Base-by-base conservation (phyloP, 2,113 vertebrate species). In the Pogonocichla stellata region DNA sequence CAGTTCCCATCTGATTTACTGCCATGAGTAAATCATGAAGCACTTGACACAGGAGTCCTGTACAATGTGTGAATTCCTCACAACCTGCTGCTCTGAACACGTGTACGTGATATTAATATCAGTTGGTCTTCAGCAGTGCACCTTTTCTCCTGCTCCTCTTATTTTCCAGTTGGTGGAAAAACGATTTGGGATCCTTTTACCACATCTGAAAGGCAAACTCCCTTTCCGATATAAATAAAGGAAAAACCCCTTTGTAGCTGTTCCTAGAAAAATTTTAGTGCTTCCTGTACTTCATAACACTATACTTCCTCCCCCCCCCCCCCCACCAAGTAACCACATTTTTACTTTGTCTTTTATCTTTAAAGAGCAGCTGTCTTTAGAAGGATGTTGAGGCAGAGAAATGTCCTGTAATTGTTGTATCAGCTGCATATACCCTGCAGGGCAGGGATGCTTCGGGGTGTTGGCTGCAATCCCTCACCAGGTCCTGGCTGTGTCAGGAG, bases 101-200 rank as follows among this genome's bases (percentile, higher is more conserved):
- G 0, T 45, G 33, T 26, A 19, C 3, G 0, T 43, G 14, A 40
- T 43, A n/a, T 6, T 61, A 50, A 33, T 43, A 6, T 9, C 2
- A 3, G 11, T 10, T 24, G 6, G 3, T 51, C 31, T 54, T 42
- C 36, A 50, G 16, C 36, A 88, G 11, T 4, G 1, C 1, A 1
- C 0, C 0, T 40, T 62, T 85, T 54, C n/a, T 47, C 5, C 1
- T 43, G 26, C 20, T 80, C 16, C 8, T 80, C 45, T 78, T 69
- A 17, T 53, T 57, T 69, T 45, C 25, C 38, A 36, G 47, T 28
- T 40, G 29, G 12, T 42, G 47, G 22, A 54, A 78, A 43, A 64
- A 13, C 2, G 0, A 12, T 70, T 43, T 51, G 5, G 4, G 6
- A 22, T 70, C 9, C 34, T 40, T 70, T 85, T 60, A 10, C 43